Evolutionary conservation across 2,888 invertebrate genomes (phyloP).

Genomic region (Heliconius sara): DNA sequence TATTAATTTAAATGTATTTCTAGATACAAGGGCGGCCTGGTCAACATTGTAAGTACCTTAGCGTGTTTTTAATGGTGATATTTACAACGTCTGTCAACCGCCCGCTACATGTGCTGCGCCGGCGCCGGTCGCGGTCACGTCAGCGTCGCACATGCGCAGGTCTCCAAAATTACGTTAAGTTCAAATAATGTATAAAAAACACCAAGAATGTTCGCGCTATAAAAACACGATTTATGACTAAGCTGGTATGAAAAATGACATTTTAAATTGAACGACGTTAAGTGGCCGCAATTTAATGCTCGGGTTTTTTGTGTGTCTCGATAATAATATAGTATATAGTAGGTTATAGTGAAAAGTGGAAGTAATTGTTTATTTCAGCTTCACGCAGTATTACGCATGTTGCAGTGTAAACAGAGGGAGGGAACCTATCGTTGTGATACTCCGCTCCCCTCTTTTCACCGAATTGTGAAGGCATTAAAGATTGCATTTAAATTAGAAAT

Average conservation of each 20-base stretch:
- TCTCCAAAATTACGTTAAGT: constrained; percentile 49
- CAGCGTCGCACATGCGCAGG: constrained; percentile 54
- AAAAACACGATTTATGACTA: constrained; percentile 41
- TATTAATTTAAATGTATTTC: not conserved
- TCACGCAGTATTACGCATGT: too few relatives aligned
- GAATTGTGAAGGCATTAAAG: not conserved
- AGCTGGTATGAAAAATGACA: constrained; percentile 39
- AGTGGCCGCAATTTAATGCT: constrained; percentile 35
- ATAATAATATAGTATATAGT: not conserved
- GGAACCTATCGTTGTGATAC: too few relatives aligned
- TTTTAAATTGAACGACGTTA: constrained; percentile 38
- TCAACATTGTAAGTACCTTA: constrained; percentile 37
- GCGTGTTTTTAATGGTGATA: constrained; percentile 41
- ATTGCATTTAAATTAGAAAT: not conserved
- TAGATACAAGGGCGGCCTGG: constrained; percentile 29
- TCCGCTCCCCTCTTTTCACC: too few relatives aligned
- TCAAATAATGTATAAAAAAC: constrained; percentile 49
- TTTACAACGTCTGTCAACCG: constrained; percentile 50
- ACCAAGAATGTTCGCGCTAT: constrained; percentile 44
- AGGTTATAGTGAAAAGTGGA: not conserved
- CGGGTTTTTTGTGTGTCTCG: not conserved
- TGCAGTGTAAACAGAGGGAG: too few relatives aligned
- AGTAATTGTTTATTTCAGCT: not conserved
- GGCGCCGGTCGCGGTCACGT: constrained; percentile 62
- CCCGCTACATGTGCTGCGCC: constrained; percentile 63